phyloP scores from a whole-genome alignment of 2,888 invertebrate species.

The Alviniconcha strummeri region DNA sequence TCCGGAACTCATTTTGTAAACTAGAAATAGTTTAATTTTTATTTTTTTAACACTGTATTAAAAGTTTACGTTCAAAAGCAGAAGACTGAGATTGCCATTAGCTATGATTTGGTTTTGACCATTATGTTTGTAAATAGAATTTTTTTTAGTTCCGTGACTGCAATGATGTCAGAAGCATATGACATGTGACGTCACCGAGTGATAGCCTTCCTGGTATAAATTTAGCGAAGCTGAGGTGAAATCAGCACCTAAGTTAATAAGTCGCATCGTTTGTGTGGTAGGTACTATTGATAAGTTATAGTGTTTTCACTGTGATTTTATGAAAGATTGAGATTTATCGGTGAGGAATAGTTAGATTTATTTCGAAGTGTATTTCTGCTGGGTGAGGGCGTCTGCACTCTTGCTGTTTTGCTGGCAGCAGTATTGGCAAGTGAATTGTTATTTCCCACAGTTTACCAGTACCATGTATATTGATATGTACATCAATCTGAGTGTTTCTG shows the following conservation, averaged over 20 bases:
- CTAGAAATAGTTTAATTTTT: not conserved
- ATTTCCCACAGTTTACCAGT: too few species aligned
- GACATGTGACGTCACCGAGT: slow-evolving; percentile 58
- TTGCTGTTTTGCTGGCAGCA: too few species aligned
- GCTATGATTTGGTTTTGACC: slow-evolving; percentile 6
- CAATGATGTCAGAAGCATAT: slow-evolving; percentile 58
- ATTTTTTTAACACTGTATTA: too few species aligned
- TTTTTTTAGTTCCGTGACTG: slow-evolving; percentile 9
- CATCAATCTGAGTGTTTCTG: too few species aligned
- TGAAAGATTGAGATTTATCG: too few species aligned
- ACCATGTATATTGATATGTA: too few species aligned
- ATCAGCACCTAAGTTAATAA: not conserved
- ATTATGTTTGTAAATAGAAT: slow-evolving; percentile 30
- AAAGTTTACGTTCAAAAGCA: too few species aligned
- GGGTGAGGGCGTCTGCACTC: not conserved
- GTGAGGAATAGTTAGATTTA: too few species aligned
- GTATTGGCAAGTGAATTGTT: too few species aligned
- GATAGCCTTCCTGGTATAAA: slow-evolving; percentile 24
- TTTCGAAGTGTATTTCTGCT: not conserved
- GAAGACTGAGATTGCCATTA: too few species aligned
- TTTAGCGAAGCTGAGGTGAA: slow-evolving; percentile 27
- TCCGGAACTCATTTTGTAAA: slow-evolving; percentile 30
- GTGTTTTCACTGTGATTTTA: too few species aligned
- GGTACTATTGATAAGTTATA: not conserved
- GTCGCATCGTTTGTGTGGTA: not conserved